Evolutionary conservation across 37 sponge, comb jelly and placozoan species (phyloP), one percentile per base, ranked within the genome.

Genomic region (Ephydatia muelleri): DNA sequence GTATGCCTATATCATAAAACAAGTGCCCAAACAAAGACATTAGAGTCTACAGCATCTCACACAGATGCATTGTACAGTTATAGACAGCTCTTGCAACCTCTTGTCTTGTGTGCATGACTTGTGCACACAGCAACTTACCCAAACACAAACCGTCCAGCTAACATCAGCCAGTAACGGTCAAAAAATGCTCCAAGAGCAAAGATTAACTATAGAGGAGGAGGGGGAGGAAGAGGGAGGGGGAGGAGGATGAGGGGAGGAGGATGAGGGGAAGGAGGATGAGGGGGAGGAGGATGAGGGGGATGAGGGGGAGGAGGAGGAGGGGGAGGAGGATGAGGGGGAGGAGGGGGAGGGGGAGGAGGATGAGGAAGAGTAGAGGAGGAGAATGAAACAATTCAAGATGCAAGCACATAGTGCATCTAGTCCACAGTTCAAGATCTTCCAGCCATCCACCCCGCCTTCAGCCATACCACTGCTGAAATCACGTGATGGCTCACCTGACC

Each of bases 111-210:
- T 4, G 16, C 57, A 57, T 43, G 47, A 43, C 47, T 8, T 43
- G 47, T 43, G 47, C 8, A 8, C 8, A 8, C 47, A 11, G 8
- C 1, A 21, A 76, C 93, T 84, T 69, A 97, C 95, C 99, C 99
- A 85, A 99, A 99, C 3, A 99, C 86, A 75, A 99, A 99, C 70
- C 99, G 71, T 39, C 99, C 99, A 2, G 81, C 93, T 25, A 91
- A 70, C 99, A 99, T 99, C 21, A 96, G 68, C 9, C 36, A 48
- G 38, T 85, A 92, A 37, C 37, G 82, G 70, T 93, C 70, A 27
- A 97, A 65, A 30, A 91, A 86, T 6, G 88, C 97, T 26, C 99
- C 99, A 40, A 94, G 77, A 26, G 99, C 95, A 85, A 96, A 99
- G 28, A 99, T 71, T 35, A 97, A 70, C 91, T 86, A 43, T 21